A percentile compares a stretch with the other conserved stretches of the same genome.
phyloP scores from a whole-genome alignment of 2,113 vertebrate genomes.

The Rhagologus leucostigma region DNA sequence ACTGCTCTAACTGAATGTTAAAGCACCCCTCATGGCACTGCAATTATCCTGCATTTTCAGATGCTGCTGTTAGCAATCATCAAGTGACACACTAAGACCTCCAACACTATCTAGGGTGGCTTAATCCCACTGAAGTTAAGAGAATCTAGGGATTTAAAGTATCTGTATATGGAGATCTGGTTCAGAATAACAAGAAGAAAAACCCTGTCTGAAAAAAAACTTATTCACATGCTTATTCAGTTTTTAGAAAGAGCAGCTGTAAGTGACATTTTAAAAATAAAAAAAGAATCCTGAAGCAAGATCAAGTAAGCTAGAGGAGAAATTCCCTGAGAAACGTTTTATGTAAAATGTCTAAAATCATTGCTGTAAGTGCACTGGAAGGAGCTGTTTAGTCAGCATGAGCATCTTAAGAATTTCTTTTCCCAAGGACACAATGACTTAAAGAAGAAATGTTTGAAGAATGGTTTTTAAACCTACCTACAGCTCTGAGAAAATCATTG shows the following conservation, averaged over 20 bases:
- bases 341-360: neutral
- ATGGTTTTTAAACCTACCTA: constrained; percentile 78
- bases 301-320: neutral
- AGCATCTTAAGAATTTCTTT: neutral
- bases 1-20: neutral
- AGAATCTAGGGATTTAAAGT: neutral
- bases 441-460: neutral
- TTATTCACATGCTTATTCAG: neutral
- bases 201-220: neutral
- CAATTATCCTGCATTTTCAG: neutral
- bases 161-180: neutral
- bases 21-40: neutral
- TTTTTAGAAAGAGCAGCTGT: neutral
- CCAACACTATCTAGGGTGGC: neutral
- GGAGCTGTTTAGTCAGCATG: neutral
- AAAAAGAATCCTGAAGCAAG: neutral
- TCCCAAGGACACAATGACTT: neutral
- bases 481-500: constrained; percentile 88
- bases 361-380: neutral
- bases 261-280: neutral
- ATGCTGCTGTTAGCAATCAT: neutral
- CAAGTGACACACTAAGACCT: neutral
- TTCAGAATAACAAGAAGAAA: neutral
- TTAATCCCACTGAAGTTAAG: neutral
- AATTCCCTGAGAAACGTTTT: neutral